Percentiles rank a stretch among this genome's conserved stretches.
Conservation (phyloP, 1,140 invertebrate species). For the Drosophila kanapiae region DNA sequence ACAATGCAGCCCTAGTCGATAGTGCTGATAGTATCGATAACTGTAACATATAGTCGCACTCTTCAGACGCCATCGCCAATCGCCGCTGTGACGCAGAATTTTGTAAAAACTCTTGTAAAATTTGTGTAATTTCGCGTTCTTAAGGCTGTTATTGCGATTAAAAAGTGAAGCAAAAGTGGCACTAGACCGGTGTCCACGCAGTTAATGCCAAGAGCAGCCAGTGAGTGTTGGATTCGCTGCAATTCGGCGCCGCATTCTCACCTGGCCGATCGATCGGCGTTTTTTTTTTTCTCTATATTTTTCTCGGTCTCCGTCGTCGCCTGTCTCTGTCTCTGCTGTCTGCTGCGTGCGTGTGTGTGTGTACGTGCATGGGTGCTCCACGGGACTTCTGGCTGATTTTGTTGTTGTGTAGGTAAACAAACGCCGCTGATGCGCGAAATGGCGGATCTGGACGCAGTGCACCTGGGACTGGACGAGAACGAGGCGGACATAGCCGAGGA, state of each 20-base stretch:
- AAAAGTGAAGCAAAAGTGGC: slow-evolving; percentile 22
- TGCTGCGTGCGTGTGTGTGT: slow-evolving; percentile 25
- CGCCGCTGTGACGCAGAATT: slow-evolving; percentile 60
- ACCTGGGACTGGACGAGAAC: slow-evolving; percentile 89
- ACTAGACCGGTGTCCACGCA: slow-evolving; percentile 32
- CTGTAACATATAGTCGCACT: no score
- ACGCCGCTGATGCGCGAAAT: slow-evolving; percentile 79
- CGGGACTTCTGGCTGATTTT: slow-evolving; percentile 17
- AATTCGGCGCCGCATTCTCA: slow-evolving; percentile 41
- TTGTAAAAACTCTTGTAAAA: slow-evolving; percentile 36
- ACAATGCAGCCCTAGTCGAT: no score
- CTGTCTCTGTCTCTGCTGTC: slow-evolving; percentile 39
- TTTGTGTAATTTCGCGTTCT: slow-evolving; percentile 26
- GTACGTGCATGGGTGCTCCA: slow-evolving; percentile 45
- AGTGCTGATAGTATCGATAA: no score
- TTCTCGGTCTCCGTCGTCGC: slow-evolving; percentile 37
- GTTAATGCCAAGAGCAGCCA: slow-evolving; percentile 38
- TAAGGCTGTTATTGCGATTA: slow-evolving; percentile 12
- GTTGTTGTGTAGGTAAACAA: slow-evolving; percentile 65
- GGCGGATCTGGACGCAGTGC: slow-evolving; percentile 87
- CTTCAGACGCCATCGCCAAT: slow-evolving; percentile 63
- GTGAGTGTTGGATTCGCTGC: slow-evolving; percentile 48
- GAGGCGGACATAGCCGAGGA: slow-evolving; percentile 91
- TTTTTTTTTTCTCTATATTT: slow-evolving; percentile 79
- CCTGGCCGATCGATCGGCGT: slow-evolving; percentile 74